A percentile compares a stretch with the other conserved stretches of the same genome.
Evolutionary conservation across 2,888 invertebrate species (phyloP).

Genomic region (Agriopis leucophaearia): DNA sequence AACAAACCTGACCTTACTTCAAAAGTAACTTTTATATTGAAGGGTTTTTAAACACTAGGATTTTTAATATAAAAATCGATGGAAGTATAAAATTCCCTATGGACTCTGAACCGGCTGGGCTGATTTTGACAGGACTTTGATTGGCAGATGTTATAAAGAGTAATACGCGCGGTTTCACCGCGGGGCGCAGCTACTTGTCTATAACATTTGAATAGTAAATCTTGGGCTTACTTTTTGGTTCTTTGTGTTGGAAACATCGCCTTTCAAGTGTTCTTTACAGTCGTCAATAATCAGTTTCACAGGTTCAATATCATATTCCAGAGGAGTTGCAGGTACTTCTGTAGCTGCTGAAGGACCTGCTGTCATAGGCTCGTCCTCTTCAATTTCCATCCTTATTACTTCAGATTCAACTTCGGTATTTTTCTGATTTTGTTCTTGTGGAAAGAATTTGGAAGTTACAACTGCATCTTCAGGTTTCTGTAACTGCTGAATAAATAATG

Average conservation of each 20-base stretch:
- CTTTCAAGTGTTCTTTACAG: conserved; percentile 13
- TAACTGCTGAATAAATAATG: conserved; percentile 37
- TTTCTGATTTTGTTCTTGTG: conserved; percentile 39
- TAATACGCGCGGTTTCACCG: no score
- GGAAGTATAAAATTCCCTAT: no score
- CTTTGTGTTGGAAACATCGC: conserved; percentile 51
- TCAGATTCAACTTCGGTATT: conserved; percentile 13
- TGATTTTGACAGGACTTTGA: no score
- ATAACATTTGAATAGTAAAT: no score
- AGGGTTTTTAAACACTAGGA: no score
- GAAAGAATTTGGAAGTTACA: conserved; percentile 72
- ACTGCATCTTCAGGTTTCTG: conserved; percentile 59
- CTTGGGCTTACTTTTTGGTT: conserved; percentile 41
- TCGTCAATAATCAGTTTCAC: background rate
- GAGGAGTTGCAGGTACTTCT: conserved; percentile 35
- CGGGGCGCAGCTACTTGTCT: no score
- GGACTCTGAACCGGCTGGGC: no score
- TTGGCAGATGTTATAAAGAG: no score
- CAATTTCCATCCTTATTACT: conserved; percentile 21
- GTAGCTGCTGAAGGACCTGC: no score
- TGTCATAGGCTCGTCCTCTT: conserved; percentile 36
- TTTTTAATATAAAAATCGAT: no score
- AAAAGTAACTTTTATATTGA: no score
- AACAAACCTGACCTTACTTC: no score
- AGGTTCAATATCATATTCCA: conserved; percentile 8